Evolutionary conservation across 37 sponge, comb jelly and placozoan species (phyloP), one percentile per base, ranked within the genome.

Genomic region (Chondrosia reniformis): DNA sequence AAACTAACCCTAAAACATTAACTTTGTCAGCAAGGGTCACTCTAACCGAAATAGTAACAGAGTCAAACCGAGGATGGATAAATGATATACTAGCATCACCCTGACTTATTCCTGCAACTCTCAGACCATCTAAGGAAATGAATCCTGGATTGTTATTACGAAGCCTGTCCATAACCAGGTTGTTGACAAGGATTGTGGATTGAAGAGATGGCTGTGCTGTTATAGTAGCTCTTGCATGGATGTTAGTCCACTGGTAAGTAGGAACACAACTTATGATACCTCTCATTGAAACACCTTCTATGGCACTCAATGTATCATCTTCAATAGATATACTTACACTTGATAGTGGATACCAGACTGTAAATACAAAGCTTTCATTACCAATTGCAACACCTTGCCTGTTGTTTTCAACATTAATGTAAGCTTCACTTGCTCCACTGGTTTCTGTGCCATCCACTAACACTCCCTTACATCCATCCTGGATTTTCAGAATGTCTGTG

Each of bases 341-440:
- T 8, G 80, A 36, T 0, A 75, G 64, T 44, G 91, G 91, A 40
- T 59, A 83, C 84, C 80, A 90, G 13, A 90, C 87, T 31, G 76
- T 75, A 54, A 81, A 78, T 17, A 59, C 42, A 31, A 86, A 46
- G 28, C 22, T 28, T 25, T 32, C 15, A 15, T 8, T 34, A 28
- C 58, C 58, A 13, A 39, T 41, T 21, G 38, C 22, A 13, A 30
- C 28, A 25, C 61, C 34, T 21, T 81, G 57, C 46, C 64, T 80
- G 22, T 33, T 52, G 32, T 85, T 59, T 8, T 33, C 78, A 3
- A 81, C 79, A 4, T 24, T 74, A 0, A 52, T 43, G 7, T 17
- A n/a, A 12, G 41, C 78, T 17, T 61, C 13, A n/a, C 54, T 63
- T 31, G 37, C 43, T 38, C 72, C 72, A 1, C 37, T 21, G 0